Base-by-base conservation (phyloP, 2,113 vertebrate genomes). In the Riparia riparia region DNA sequence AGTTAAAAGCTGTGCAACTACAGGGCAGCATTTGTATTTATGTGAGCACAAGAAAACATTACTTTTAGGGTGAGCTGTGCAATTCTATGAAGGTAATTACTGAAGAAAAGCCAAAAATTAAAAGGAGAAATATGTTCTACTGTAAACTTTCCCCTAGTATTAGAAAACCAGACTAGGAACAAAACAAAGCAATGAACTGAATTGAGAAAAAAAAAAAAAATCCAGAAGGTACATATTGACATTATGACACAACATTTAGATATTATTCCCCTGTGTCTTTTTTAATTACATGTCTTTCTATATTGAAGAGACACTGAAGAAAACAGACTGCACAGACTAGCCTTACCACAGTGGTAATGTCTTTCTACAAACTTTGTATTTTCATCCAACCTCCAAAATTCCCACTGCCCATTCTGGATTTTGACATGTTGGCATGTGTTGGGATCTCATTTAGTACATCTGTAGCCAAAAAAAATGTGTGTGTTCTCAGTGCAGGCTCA, bases 181-280 rank as follows among this genome's bases (percentile, higher is more conserved):
- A 11, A 28, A 74, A 66, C 6, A 51, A 11, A 82, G 3, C 9
- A 69, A 39, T 19, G 14, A 87, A 61, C 9, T 8, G 26, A 76
- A 89, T 7, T 21, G 41, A 89, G n/a, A 50, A 89, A 77, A 93
- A 49, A 5, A 56, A 93, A 37, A 5, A 56, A 93, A 81, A 49
- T 28, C 6, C 12, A 37, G 17, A 49, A 45, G 24, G 41, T 34
- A 11, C 0, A 1, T 32, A 17, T 34, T 37, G 41, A 44, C 9
- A 15, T 56, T 56, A 29, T 41, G 22, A 83, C 19, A 26, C 20
- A 66, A 26, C 3, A 63, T 41, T 68, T 70, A 85, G 25, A 17
- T 41, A 31, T 37, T 77, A 13, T 44, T 77, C 32, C 22, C 24
- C 16, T n/a, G 24, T n/a, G 17, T 8, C 56, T 82, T 88, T 28